Conservation (phyloP, 2,888 invertebrate species). For the Meta bourneti region DNA sequence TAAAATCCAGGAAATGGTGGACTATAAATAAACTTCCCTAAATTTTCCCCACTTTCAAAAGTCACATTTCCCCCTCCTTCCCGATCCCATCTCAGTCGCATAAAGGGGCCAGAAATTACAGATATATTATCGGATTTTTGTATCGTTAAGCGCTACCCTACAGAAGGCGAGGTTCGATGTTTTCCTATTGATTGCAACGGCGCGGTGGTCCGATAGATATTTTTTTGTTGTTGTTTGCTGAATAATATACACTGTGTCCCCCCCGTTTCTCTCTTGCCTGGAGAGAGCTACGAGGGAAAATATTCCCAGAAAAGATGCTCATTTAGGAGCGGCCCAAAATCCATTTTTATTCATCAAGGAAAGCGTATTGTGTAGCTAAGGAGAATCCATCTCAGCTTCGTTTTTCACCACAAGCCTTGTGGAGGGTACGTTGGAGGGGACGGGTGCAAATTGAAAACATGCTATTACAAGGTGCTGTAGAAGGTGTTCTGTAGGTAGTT, state of each 20-base stretch:
- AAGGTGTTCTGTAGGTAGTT: no score
- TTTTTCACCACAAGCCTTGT: conserved; percentile 39
- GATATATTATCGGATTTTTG: conserved; percentile 73
- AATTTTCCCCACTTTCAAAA: conserved; percentile 58
- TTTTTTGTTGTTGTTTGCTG: conserved; percentile 19
- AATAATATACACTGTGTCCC: conserved; percentile 41
- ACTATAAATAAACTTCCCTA: conserved; percentile 55
- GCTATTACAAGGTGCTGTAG: not conserved
- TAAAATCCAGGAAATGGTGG: conserved; percentile 50
- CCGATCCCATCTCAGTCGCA: not conserved
- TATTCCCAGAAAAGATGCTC: conserved; percentile 61
- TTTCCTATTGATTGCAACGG: conserved; percentile 53
- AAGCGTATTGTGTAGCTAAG: conserved; percentile 52
- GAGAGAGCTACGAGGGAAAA: conserved; percentile 40
- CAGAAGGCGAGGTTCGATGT: conserved; percentile 24
- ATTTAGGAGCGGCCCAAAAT: conserved; percentile 36
- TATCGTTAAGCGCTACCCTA: conserved; percentile 66
- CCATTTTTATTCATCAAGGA: conserved; percentile 60
- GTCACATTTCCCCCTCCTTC: conserved; percentile 21
- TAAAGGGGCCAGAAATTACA: conserved; percentile 63
- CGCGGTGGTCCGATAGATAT: not conserved
- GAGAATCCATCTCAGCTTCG: not conserved
- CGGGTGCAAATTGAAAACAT: not conserved
- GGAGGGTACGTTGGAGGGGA: not conserved
- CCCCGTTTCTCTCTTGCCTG: conserved; percentile 9